phyloP scores from a whole-genome alignment of 64 coral and sea anemone genomes.

The Montipora foliosa region DNA sequence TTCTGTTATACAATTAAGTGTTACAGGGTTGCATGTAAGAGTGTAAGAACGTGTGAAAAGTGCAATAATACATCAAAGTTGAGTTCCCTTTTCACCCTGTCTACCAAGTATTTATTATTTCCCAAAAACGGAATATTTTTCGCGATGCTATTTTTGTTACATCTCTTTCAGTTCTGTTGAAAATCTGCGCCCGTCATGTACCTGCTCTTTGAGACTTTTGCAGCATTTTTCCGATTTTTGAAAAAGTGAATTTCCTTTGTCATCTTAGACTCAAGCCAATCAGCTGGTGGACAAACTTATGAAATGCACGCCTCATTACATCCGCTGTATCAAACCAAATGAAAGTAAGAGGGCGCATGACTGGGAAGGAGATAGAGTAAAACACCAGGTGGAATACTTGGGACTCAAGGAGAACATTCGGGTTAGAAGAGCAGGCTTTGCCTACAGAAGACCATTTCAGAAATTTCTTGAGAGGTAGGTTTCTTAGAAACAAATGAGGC shows the following conservation, averaged over 20 bases:
- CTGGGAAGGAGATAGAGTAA: conserved; percentile 93
- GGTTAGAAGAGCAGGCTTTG: conserved; percentile 97
- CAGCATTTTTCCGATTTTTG: background rate
- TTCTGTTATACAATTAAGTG: background rate
- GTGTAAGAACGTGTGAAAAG: too few species aligned
- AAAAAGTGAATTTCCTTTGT: background rate
- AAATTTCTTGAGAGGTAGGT: conserved; percentile 93
- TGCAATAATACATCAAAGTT: too few species aligned
- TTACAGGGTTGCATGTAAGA: background rate
- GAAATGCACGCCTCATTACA: conserved; percentile 96
- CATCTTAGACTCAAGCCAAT: conserved; percentile 88
- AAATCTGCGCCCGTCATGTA: too few species aligned
- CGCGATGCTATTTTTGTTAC: too few species aligned
- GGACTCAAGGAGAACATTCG: conserved; percentile 98
- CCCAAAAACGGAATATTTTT: too few species aligned
- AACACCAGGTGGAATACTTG: conserved; percentile 95
- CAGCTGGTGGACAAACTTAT: conserved; percentile 88
- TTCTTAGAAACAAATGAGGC: background rate
- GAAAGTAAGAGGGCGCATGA: conserved; percentile 95
- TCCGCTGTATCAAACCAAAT: conserved; percentile 98
- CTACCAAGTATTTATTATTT: too few species aligned
- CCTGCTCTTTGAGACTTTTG: too few species aligned
- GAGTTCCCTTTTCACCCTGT: too few species aligned
- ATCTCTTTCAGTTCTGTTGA: too few species aligned
- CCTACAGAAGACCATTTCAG: conserved; percentile 91